These are phyloP conservation scores for Metacarcinus magister DNA, from an alignment of 2,888 invertebrate species.

Conservation along the genomic window DNA sequence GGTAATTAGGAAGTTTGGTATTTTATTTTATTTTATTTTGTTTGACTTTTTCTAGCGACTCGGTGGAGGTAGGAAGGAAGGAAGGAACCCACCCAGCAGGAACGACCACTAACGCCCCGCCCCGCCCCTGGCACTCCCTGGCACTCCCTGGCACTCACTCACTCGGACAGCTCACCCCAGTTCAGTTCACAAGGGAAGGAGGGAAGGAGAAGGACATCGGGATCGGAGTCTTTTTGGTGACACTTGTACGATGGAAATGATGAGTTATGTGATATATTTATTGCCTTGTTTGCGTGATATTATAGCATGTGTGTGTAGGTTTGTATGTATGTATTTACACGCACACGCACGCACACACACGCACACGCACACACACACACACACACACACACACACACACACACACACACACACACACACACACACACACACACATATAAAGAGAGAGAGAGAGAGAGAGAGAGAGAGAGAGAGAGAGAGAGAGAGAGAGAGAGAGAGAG, in stretches of 20 bases:
- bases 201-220: not conserved
- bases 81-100: not conserved
- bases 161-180: too few species aligned
- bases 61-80: not conserved
- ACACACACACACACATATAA: not conserved
- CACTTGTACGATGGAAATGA: not conserved
- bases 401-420: not conserved
- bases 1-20: conserved; percentile 71
- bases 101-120: not conserved
- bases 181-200: not conserved
- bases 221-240: not conserved
- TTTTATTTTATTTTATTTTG: conserved; percentile 63
- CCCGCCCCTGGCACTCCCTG: not conserved
- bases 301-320: not conserved
- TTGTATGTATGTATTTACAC: not conserved
- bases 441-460: too few species aligned
- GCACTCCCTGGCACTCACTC: not conserved
- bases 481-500: too few species aligned
- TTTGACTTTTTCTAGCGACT: conserved; percentile 44
- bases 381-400: not conserved
- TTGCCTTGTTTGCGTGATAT: not conserved
- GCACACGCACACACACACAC: not conserved
- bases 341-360: not conserved
- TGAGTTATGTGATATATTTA: not conserved
- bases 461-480: too few species aligned